Base-by-base conservation (phyloP, 2,113 vertebrate genomes). In the Brachionichthys hirsutus region DNA sequence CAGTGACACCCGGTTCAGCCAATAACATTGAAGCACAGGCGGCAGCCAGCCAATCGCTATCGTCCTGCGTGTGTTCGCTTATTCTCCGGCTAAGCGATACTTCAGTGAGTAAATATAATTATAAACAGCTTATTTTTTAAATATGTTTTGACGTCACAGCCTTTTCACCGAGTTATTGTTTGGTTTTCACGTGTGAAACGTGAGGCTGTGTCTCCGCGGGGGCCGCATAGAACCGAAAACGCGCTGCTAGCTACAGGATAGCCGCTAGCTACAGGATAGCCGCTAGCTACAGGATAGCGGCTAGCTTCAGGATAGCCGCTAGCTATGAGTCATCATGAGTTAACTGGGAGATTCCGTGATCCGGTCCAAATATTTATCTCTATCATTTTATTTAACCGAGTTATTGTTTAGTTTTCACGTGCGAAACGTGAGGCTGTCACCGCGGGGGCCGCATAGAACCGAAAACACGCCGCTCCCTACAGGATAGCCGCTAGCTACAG, bases 51-150 rank as follows among this genome's bases (percentile, higher is more conserved):
- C 84, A 64, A 85, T 83, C 62, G 34, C 3, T 1, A 7, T 6
- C 7, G 17, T 9, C 18, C 0, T 53, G 2, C 2, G 9, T 1
- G 13, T 1, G 19, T 18, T 4, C 6, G 13, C 3, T 2, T 9
- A 18, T 15, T 30, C 22, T 73, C 47, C 46, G 2, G 62, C 60
- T n/a, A 24, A 51, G 35, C 41, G 13, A 11, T 34, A 58, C 38
- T 56, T 62, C 57, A 36, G 6, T 50, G 15, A 57, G 22, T 35
- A 73, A 30, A 64, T 70, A 85, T 87, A 43, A 87, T 84, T 87
- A 73, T 12, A 55, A 81, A 75, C 42, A 18, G 56, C 10, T 48
- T 30, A 9, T 58, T n/a, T n/a, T n/a, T 61, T 52, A 24, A 1
- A 2, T 3, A 2, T 12, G 16, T 63, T 54, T 55, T 6, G 0